Evolutionary conservation across 92 coral and sea anemone species (phyloP).

Genomic region (Siderastrea siderea): DNA sequence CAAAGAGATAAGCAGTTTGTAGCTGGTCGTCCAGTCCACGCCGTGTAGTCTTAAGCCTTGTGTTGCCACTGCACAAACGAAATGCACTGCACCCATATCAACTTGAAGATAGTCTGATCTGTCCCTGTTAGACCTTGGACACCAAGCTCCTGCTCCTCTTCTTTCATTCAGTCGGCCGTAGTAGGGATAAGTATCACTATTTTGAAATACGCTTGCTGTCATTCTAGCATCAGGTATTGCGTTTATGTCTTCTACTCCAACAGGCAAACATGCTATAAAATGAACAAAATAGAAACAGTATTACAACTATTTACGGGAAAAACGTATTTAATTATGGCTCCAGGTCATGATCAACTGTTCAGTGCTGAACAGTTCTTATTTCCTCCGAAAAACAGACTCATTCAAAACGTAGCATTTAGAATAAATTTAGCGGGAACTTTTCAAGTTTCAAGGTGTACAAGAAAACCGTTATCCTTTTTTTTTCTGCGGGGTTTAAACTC

Average conservation of each 20-base stretch:
- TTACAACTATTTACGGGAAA: too few species aligned
- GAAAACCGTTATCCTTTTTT: too few species aligned
- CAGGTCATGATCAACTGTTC: too few species aligned
- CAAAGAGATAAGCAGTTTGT: constrained; percentile 10
- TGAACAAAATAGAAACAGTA: too few species aligned
- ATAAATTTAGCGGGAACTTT: too few species aligned
- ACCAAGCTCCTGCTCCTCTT: not conserved
- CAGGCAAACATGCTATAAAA: not conserved
- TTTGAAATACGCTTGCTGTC: not conserved
- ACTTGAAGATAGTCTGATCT: constrained; percentile 33
- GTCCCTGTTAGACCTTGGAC: not conserved
- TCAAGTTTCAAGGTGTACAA: too few species aligned
- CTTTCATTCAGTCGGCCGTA: constrained; percentile 30
- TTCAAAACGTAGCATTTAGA: too few species aligned
- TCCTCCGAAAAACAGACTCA: too few species aligned
- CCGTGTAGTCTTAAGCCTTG: not conserved
- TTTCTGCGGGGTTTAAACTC: too few species aligned
- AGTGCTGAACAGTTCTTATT: too few species aligned
- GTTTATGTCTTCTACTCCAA: constrained; percentile 15
- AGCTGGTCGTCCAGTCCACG: not conserved
- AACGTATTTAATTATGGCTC: too few species aligned
- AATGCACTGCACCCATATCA: constrained; percentile 2
- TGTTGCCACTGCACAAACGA: constrained; percentile 39
- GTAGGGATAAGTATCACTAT: not conserved
- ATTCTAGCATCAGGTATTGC: constrained; percentile 15